Conservation (phyloP, 2,888 invertebrate genomes). For the Callyntrura sp. region DNA sequence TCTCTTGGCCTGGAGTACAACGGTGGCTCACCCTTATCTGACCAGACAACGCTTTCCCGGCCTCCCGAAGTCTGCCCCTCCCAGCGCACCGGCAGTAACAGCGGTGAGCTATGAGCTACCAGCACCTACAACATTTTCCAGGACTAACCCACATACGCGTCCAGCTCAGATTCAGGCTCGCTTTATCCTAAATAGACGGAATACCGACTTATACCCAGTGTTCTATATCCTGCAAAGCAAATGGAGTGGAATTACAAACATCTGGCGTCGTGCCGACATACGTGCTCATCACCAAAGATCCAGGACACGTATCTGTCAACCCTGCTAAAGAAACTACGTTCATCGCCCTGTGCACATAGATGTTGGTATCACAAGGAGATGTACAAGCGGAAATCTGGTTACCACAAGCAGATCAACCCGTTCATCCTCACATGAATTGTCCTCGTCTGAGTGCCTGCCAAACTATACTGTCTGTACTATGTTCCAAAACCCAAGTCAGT, state of each 20-base stretch:
- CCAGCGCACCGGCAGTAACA: neutral
- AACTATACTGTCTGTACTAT: conserved; percentile 52
- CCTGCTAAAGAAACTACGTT: neutral
- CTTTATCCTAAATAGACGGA: too few relatives aligned
- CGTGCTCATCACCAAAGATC: conserved; percentile 59
- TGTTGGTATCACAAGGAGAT: conserved; percentile 35
- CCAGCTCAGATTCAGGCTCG: too few relatives aligned
- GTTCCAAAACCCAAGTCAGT: conserved; percentile 26
- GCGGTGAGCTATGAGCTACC: too few relatives aligned
- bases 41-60: neutral
- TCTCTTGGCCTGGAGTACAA: conserved; percentile 47
- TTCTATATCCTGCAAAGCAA: conserved; percentile 9
- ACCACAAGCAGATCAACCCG: conserved; percentile 23
- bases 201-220: conserved; percentile 16
- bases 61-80: neutral
- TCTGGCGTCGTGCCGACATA: conserved; percentile 43
- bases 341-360: conserved; percentile 39
- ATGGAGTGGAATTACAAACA: conserved; percentile 37
- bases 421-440: neutral
- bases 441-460: conserved; percentile 42
- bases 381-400: conserved; percentile 57
- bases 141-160: too few relatives aligned
- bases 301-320: conserved; percentile 49
- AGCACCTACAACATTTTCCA: too few relatives aligned
- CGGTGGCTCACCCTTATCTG: conserved; percentile 40